Conservation (phyloP, 2,888 invertebrate genomes). For the Craniophora ligustri region DNA sequence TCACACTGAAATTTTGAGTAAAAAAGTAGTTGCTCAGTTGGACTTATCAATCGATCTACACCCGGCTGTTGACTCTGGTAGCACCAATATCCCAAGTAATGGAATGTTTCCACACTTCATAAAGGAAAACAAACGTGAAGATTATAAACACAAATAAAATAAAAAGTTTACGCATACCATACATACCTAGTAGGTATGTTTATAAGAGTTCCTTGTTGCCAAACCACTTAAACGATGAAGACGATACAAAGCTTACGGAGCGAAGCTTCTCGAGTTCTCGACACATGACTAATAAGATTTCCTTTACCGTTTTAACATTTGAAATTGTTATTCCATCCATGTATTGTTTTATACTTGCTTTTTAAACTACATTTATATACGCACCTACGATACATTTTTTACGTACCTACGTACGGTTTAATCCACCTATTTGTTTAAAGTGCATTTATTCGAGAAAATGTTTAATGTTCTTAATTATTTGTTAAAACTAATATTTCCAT, state of each 20-base stretch:
- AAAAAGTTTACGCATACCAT: conserved; percentile 31
- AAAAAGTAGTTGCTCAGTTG: conserved; percentile 6
- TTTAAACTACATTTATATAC: conserved; percentile 5
- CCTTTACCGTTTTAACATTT: conserved; percentile 22
- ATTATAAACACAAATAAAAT: conserved; percentile 36
- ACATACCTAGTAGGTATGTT: conserved; percentile 13
- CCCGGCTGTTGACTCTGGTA: conserved; percentile 4
- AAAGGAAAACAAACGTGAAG: conserved; percentile 30
- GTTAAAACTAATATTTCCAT: too few species aligned
- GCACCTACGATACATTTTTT: too few species aligned
- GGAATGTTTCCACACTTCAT: conserved; percentile 19
- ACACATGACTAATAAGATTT: conserved; percentile 32
- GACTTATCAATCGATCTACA: conserved; percentile 14
- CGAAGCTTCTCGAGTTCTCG: conserved; percentile 39
- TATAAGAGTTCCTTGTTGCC: conserved; percentile 32
- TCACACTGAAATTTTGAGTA: not conserved
- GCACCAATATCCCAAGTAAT: conserved; percentile 29
- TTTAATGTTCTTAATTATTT: too few species aligned
- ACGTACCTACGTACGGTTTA: too few species aligned
- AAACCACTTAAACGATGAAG: conserved; percentile 29
- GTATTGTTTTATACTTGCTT: conserved; percentile 18
- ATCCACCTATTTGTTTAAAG: too few species aligned
- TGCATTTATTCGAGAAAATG: too few species aligned
- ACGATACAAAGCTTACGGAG: conserved; percentile 2
- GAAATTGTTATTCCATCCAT: conserved; percentile 32